Evolutionary conservation across 2,797 vertebrate genomes (phyloP).

Genomic region (Pteronotus mesoamericanus): DNA sequence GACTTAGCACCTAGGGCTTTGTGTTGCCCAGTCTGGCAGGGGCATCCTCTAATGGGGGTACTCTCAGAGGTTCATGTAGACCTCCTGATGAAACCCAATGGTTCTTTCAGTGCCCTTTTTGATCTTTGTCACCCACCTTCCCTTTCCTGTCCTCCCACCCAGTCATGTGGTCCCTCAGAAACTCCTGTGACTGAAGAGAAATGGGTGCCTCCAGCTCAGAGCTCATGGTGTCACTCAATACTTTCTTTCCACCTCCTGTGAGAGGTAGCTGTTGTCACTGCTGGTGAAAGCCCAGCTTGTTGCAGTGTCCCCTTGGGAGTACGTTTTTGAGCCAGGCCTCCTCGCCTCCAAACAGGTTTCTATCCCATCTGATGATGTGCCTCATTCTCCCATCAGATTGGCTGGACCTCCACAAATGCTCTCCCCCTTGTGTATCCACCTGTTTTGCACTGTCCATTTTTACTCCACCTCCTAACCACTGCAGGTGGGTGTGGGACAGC

Average conservation of each 20-base stretch:
- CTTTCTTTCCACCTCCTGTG: neutral
- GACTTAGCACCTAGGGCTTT: too few species aligned
- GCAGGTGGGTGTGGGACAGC: neutral
- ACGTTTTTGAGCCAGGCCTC: neutral
- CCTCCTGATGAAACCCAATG: neutral
- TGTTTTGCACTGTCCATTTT: neutral
- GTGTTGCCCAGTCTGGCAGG: neutral
- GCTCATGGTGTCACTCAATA: neutral
- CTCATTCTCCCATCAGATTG: neutral
- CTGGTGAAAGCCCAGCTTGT: neutral
- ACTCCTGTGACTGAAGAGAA: too few species aligned
- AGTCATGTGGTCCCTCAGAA: neutral
- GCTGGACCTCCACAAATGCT: neutral
- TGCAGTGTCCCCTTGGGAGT: neutral
- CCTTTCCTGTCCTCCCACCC: neutral
- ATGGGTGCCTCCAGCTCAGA: neutral
- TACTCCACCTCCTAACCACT: neutral
- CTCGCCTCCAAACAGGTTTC: neutral
- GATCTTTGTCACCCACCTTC: neutral
- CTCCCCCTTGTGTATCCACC: too few species aligned
- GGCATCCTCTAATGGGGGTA: neutral
- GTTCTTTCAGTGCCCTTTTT: neutral
- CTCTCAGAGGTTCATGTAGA: neutral
- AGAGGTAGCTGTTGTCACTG: neutral
- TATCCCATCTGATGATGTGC: neutral